Base-by-base conservation (phyloP, 2,888 invertebrate genomes). In the Ceratothoa steindachneri region DNA sequence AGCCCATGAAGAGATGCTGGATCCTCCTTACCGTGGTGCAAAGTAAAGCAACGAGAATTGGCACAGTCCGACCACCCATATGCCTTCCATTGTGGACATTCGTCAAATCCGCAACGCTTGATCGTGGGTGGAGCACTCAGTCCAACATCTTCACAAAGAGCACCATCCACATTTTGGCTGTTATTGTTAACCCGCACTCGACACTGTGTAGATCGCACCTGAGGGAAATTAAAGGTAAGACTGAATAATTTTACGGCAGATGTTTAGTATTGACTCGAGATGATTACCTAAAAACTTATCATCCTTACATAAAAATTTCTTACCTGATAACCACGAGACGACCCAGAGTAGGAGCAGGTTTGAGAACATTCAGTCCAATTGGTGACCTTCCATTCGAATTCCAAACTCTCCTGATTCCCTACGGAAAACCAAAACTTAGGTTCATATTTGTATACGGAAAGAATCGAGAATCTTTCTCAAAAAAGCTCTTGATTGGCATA, bases 291-390 rank as follows among this genome's bases (percentile, higher is more conserved):
- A 51, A 12, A 51, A 51, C n/a, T n/a, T n/a, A n/a, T n/a, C n/a
- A n/a, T n/a, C n/a, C n/a, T n/a, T n/a, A n/a, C n/a, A 65, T 5
- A 65, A 29, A 28, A 29, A 66, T 30, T 5, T 30, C 30, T 30
- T 30, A 78, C 78, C 75, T 78, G 78, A 27, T 66, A 78, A 19
- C 78, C 78, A 27, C 73, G 71, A 15, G 75, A 71, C 1, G 75
- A 86, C 0, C 93, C 94, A 71, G 88, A 88, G 55, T 90, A 90
- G 0, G 93, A 93, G 82, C 95, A 96, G 0, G 89, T 89, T 80
- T 91, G 90, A 0, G 91, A 92, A 83, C 96, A 96, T 15, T 89
- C 87, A 0, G 93, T 91, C 96, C 96, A 97, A 9, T 91, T 90
- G 0, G 91, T 90, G 12, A 90, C 88, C 82, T 89, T 87, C 94